Percentiles rank a stretch among this genome's conserved stretches.
These are phyloP conservation scores for Pachliopta kotzebuea DNA, from an alignment of 2,888 invertebrate species.

Conservation along the genomic window DNA sequence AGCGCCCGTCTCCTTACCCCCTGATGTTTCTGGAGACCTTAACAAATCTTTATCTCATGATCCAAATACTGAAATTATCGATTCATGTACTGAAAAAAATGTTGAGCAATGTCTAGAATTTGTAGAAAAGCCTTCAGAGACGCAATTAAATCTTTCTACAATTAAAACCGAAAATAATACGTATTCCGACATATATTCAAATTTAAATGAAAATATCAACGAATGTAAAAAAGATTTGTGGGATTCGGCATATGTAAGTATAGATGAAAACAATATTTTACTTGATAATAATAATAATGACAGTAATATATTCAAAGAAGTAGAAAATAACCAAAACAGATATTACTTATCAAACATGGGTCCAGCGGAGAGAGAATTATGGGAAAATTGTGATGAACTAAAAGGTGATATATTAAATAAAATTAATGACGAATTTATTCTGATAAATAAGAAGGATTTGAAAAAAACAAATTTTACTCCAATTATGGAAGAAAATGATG, in stretches of 20 bases:
- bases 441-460: constrained; percentile 47
- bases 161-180: constrained; percentile 1
- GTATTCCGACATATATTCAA: constrained; percentile 34
- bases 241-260: constrained; percentile 79
- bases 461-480: constrained; percentile 64
- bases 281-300: constrained; percentile 69
- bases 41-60: constrained; percentile 54
- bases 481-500: constrained; percentile 70
- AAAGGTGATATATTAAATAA: constrained; percentile 43
- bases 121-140: constrained; percentile 14
- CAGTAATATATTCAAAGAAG: constrained; percentile 44
- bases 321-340: constrained; percentile 47
- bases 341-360: constrained; percentile 58
- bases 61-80: constrained; percentile 8
- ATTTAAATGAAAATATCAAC: constrained; percentile 32
- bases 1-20: constrained; percentile 74
- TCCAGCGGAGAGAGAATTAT: constrained; percentile 72
- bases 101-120: constrained; percentile 22
- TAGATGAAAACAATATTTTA: constrained; percentile 71
- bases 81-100: constrained; percentile 6
- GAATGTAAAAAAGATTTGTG: constrained; percentile 64
- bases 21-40: constrained; percentile 40
- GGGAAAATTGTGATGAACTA: constrained; percentile 59
- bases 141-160: constrained; percentile 2
- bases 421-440: constrained; percentile 48